Percentiles rank a stretch among this genome's conserved stretches.
Evolutionary conservation across 2,797 vertebrate species (phyloP).

Genomic region (Gymnoscopelus microlampas): DNA sequence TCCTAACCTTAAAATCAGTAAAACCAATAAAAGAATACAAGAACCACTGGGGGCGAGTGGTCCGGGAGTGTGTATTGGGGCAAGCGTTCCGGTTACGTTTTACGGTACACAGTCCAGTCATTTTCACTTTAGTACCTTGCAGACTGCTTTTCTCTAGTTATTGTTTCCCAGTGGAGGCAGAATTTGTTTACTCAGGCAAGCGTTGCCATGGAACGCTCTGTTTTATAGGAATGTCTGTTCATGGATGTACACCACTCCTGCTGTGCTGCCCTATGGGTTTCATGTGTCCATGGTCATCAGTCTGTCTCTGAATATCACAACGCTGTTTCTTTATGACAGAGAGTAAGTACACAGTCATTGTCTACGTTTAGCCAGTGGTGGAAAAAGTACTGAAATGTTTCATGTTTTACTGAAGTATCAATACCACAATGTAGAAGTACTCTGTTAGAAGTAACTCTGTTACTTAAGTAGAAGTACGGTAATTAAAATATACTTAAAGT

Average conservation of each 20-base stretch:
- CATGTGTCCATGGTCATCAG: conserved; percentile 63
- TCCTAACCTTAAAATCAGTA: too few relatives aligned
- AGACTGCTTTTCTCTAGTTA: conserved; percentile 36
- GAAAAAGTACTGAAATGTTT: too few relatives aligned
- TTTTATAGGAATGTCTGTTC: conserved; percentile 55
- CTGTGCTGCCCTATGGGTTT: conserved; percentile 74
- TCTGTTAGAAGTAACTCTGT: too few relatives aligned
- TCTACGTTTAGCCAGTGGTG: neutral
- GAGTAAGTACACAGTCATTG: conserved; percentile 60
- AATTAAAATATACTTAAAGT: too few relatives aligned
- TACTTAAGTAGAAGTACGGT: too few relatives aligned
- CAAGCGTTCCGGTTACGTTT: conserved; percentile 26
- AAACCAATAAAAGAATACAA: too few relatives aligned
- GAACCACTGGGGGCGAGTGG: too few relatives aligned
- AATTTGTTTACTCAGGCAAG: conserved; percentile 33
- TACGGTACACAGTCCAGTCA: conserved; percentile 15
- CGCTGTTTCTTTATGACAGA: conserved; percentile 72
- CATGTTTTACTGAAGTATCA: too few relatives aligned
- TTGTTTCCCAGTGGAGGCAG: conserved; percentile 44
- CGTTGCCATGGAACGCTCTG: neutral
- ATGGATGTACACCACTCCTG: conserved; percentile 72
- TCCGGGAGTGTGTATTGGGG: too few relatives aligned
- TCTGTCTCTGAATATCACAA: conserved; percentile 62
- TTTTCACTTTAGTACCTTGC: conserved; percentile 47
- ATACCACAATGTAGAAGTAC: too few relatives aligned